These are phyloP conservation scores for Galeruca laticollis DNA, from an alignment of 2,888 invertebrate species.

Conservation along the genomic window DNA sequence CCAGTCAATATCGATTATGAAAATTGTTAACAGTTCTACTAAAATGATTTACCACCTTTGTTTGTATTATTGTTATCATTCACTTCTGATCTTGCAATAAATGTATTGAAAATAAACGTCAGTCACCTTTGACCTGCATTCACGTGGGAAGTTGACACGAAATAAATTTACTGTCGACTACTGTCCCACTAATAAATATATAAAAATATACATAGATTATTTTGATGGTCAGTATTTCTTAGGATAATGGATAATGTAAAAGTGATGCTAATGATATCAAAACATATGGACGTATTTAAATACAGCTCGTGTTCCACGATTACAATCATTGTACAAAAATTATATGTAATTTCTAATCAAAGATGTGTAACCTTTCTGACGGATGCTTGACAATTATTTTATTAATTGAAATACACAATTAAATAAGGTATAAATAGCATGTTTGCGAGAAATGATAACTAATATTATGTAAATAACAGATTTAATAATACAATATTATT, in stretches of 20 bases:
- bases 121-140: no score
- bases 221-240: no score
- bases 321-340: background rate
- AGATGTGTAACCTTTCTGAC: slow-evolving; percentile 1
- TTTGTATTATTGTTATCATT: no score
- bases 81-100: no score
- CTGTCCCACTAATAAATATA: no score
- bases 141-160: no score
- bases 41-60: no score
- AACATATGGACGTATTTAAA: background rate
- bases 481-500: background rate
- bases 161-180: no score
- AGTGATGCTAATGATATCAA: background rate
- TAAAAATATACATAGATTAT: no score
- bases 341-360: background rate
- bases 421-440: background rate
- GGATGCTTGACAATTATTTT: background rate
- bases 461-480: background rate
- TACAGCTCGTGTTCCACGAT: background rate
- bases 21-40: no score
- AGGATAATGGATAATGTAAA: background rate
- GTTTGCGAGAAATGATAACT: background rate
- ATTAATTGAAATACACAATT: background rate
- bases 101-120: no score
- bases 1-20: no score